Conservation (phyloP, 2,113 vertebrate species). For the Mirza zaza region DNA sequence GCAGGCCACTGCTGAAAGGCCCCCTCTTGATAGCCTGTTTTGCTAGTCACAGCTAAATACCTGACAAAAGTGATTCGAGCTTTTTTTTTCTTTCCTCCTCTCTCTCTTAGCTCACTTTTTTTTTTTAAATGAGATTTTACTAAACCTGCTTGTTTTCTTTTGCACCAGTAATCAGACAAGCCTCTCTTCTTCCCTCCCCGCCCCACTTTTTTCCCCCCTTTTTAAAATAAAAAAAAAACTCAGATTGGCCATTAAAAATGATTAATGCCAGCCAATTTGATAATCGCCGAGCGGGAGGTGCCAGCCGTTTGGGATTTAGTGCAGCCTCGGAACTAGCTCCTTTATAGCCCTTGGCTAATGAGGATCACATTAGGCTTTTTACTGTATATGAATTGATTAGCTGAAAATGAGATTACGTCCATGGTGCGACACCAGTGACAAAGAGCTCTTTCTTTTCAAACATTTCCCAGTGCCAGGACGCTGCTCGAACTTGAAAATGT, state of each 20-base stretch:
- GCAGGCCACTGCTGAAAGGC: constrained; percentile 93
- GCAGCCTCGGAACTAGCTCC: constrained; percentile 63
- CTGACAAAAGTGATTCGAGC: constrained; percentile 88
- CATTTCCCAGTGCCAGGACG: neutral
- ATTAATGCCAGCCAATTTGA: constrained; percentile 83
- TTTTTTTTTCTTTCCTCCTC: neutral
- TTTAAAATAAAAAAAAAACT: neutral
- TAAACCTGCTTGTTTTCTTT: constrained; percentile 83
- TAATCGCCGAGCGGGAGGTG: constrained; percentile 76
- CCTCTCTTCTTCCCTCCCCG: constrained; percentile 33
- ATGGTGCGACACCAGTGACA: constrained; percentile 47
- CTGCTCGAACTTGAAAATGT: neutral
- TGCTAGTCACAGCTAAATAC: constrained; percentile 89
- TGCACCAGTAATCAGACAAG: constrained; percentile 80
- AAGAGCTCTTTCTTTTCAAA: constrained; percentile 77
- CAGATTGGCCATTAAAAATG: constrained; percentile 84
- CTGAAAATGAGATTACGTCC: constrained; percentile 80
- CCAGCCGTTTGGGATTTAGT: constrained; percentile 63
- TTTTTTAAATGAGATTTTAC: constrained; percentile 82
- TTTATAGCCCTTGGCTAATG: constrained; percentile 78
- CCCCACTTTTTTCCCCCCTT: neutral
- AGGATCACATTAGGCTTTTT: constrained; percentile 75
- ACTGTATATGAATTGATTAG: constrained; percentile 77
- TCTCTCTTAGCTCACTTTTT: neutral
- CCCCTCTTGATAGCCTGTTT: constrained; percentile 90